A percentile compares a stretch with the other conserved stretches of the same genome.
Conservation (phyloP, 2,797 vertebrate species). For the Sebastes goodei region DNA sequence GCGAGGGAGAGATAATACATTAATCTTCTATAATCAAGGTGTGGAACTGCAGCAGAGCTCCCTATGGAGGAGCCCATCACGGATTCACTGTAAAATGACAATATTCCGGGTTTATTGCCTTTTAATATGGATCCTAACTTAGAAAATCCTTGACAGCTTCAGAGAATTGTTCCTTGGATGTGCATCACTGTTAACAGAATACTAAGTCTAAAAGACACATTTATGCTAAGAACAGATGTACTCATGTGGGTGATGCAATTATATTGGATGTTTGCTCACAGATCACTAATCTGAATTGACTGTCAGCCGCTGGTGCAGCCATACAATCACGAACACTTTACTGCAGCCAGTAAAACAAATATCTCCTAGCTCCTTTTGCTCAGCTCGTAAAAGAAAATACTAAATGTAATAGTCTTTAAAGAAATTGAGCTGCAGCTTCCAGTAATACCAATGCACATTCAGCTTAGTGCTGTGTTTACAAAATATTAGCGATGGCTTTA, state of each 20-base stretch:
- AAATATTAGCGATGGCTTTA: not conserved
- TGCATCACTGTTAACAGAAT: not conserved
- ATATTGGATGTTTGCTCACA: not conserved
- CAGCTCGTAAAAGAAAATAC: not conserved
- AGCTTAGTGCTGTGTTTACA: not conserved
- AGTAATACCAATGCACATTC: not conserved
- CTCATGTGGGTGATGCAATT: not conserved
- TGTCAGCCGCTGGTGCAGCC: not conserved
- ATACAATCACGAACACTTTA: not conserved
- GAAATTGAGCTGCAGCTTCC: not conserved
- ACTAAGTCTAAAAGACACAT: not conserved
- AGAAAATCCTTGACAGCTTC: not conserved
- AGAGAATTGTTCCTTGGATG: not conserved
- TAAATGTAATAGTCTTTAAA: not conserved
- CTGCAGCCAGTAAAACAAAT: not conserved
- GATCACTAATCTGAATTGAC: slow-evolving; percentile 6
- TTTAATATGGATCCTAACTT: not conserved
- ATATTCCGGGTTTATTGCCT: not conserved
- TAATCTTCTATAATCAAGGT: not conserved
- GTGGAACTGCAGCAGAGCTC: not conserved
- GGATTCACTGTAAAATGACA: not conserved
- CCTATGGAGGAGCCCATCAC: not conserved
- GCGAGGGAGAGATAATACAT: not conserved
- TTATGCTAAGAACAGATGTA: not conserved
- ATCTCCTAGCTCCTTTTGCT: not conserved